A percentile compares a stretch with the other conserved stretches of the same genome.
phyloP scores from a whole-genome alignment of 2,797 vertebrate species.

The Myoxocephalus aenaeus region DNA sequence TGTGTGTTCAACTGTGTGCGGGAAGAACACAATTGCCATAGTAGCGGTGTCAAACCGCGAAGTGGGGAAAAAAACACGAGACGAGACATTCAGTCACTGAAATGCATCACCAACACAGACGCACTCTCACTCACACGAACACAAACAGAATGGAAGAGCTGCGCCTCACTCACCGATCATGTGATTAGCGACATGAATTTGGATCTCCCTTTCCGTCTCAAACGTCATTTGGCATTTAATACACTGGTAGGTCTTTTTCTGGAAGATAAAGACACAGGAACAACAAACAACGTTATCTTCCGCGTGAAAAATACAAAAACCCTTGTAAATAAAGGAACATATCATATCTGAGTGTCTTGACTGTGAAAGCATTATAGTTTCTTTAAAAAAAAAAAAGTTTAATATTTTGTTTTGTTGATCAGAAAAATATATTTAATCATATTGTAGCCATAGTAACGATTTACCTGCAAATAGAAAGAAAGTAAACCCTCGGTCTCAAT shows the following conservation, averaged over 20 bases:
- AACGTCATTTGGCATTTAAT: conserved; percentile 99
- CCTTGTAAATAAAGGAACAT: background rate
- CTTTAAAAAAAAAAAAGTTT: background rate
- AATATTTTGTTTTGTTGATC: background rate
- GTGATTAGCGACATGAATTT: conserved; percentile 99
- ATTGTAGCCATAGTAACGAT: background rate
- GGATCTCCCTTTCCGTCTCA: conserved; percentile 98
- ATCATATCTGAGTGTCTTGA: background rate
- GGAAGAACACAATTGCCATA: background rate
- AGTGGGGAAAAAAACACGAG: background rate
- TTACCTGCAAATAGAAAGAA: background rate
- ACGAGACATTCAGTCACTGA: conserved; percentile 30
- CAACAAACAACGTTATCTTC: background rate
- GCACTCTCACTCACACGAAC: background rate
- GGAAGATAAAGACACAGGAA: conserved; percentile 52
- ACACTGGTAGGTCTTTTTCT: conserved; percentile 99
- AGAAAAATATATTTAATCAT: background rate
- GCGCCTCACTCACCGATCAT: conserved; percentile 95
- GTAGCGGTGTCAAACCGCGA: background rate
- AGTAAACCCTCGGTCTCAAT: background rate
- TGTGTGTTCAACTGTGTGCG: conserved; percentile 10
- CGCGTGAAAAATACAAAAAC: background rate
- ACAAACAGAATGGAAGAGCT: conserved; percentile 17
- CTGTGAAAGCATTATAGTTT: background rate
- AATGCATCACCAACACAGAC: conserved; percentile 18